Evolutionary conservation across 2,888 invertebrate species (phyloP).

Genomic region (Thymelicus acteon): DNA sequence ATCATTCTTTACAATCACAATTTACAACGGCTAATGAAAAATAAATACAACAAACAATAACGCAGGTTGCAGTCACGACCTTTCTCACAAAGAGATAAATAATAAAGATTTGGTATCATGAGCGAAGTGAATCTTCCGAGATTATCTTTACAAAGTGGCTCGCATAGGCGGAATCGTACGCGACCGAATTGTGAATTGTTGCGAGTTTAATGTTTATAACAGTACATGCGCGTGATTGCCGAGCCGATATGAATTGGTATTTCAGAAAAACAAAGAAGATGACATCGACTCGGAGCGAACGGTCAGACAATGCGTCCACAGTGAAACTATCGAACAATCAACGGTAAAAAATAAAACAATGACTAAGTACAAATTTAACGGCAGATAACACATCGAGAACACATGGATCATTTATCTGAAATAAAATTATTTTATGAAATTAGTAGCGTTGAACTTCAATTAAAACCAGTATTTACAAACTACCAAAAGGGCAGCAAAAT

Average conservation of each 20-base stretch:
- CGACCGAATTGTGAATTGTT: constrained; percentile 57
- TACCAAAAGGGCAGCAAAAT: constrained; percentile 2
- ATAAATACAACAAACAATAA: constrained; percentile 57
- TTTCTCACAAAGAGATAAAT: constrained; percentile 27
- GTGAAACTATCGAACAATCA: constrained; percentile 62
- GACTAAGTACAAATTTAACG: constrained; percentile 41
- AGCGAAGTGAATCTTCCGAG: constrained; percentile 14
- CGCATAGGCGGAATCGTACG: constrained; percentile 15
- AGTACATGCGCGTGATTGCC: constrained; percentile 67
- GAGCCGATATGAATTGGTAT: constrained; percentile 65
- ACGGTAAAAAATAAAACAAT: constrained; percentile 62
- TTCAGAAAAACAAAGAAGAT: constrained; percentile 63
- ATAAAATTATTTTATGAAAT: constrained; percentile 44
- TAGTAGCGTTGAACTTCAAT: constrained; percentile 45
- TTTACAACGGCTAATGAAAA: constrained; percentile 53
- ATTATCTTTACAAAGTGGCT: constrained; percentile 21
- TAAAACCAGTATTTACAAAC: constrained; percentile 43
- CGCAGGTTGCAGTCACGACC: constrained; percentile 51
- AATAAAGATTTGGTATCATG: constrained; percentile 28
- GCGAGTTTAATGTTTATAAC: constrained; percentile 60
- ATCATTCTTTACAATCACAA: constrained; percentile 44
- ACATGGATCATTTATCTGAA: constrained; percentile 37
- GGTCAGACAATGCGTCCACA: constrained; percentile 56
- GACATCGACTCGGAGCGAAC: constrained; percentile 50
- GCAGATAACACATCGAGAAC: constrained; percentile 38